phyloP scores from a whole-genome alignment of 2,888 invertebrate genomes.

The Deilephila porcellus region DNA sequence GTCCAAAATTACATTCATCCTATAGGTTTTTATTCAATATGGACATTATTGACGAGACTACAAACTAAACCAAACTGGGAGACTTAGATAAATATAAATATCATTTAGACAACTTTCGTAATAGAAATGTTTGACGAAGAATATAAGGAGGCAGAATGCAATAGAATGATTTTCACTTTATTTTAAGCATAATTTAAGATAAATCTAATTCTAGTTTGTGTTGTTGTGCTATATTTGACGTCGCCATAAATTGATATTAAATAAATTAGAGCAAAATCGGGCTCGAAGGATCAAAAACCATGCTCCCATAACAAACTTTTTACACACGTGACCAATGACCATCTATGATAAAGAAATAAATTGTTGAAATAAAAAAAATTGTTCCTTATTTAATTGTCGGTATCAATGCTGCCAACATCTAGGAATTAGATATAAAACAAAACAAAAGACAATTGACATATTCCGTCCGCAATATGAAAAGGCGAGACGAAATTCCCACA shows the following conservation, averaged over 20 bases:
- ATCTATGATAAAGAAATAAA: background rate
- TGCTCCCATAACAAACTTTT: too few relatives aligned
- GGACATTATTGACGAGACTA: background rate
- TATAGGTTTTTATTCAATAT: background rate
- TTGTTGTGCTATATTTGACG: too few relatives aligned
- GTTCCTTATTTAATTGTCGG: background rate
- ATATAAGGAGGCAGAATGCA: too few relatives aligned
- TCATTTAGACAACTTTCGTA: background rate
- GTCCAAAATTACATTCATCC: slow-evolving; percentile 1
- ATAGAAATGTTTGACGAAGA: too few relatives aligned
- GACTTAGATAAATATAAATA: slow-evolving; percentile 1
- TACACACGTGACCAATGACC: too few relatives aligned
- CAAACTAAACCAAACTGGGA: background rate
- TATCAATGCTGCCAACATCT: slow-evolving; percentile 2
- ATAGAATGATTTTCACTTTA: too few relatives aligned
- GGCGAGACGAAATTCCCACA: slow-evolving; percentile 30
- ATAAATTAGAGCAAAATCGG: too few relatives aligned
- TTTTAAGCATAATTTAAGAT: too few relatives aligned
- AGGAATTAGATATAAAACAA: background rate
- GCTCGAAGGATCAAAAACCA: too few relatives aligned
- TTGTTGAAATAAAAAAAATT: background rate
- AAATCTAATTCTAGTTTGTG: too few relatives aligned
- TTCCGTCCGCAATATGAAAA: slow-evolving; percentile 12
- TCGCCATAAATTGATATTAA: too few relatives aligned
- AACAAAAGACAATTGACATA: background rate